Percentiles rank a stretch among this genome's conserved stretches.
phyloP scores from a whole-genome alignment of 2,113 vertebrate species.

The Thomomys bottae region DNA sequence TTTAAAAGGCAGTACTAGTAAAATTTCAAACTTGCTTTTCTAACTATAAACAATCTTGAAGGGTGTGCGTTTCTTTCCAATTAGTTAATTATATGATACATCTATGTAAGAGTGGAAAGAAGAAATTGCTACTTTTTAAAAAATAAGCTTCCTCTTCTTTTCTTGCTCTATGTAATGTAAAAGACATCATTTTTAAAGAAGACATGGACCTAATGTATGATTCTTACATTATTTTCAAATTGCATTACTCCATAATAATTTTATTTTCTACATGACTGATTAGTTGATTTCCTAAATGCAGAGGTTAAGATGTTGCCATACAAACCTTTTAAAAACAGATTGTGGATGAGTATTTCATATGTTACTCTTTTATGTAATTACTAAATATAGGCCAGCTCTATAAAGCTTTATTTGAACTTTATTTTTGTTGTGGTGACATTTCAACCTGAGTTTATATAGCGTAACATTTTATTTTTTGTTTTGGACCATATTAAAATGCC shows the following conservation, averaged over 20 bases:
- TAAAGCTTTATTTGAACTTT: conserved; percentile 4
- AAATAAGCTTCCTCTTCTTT: neutral
- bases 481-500: conserved; percentile 57
- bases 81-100: neutral
- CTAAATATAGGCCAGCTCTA: neutral
- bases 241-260: neutral
- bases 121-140: neutral
- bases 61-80: neutral
- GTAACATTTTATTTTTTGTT: conserved; percentile 54
- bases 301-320: neutral
- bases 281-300: conserved; percentile 21
- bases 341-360: neutral
- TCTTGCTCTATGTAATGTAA: neutral
- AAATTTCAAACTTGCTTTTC: neutral
- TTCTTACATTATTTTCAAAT: conserved; percentile 28
- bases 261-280: conserved; percentile 12
- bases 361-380: conserved; percentile 4
- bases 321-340: neutral
- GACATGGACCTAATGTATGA: neutral
- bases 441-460: conserved; percentile 52
- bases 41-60: conserved; percentile 4
- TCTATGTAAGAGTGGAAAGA: neutral
- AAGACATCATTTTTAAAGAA: neutral
- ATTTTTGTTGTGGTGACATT: conserved; percentile 39
- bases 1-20: neutral